phyloP scores from a whole-genome alignment of 2,888 invertebrate species.

The Criorhina ranunculi region DNA sequence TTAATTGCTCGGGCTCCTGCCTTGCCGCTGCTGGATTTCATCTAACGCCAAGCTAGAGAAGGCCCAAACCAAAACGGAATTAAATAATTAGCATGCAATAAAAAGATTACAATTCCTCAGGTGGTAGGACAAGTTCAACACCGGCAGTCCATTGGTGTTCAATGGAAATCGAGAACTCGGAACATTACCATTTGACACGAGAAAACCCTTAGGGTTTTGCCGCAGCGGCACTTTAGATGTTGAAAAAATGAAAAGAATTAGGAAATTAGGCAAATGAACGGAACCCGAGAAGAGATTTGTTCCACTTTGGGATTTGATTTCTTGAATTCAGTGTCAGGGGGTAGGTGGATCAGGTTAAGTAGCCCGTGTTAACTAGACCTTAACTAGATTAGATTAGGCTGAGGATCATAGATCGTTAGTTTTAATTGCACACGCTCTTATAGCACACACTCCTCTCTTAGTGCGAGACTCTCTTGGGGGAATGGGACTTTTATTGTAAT shows the following conservation, averaged over 20 bases:
- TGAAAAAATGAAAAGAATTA: constrained; percentile 30
- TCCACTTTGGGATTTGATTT: constrained; percentile 54
- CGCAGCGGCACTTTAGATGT: constrained; percentile 58
- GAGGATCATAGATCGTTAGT: constrained; percentile 48
- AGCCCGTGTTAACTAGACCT: constrained; percentile 67
- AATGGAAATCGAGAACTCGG: constrained; percentile 62
- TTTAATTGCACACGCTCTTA: constrained; percentile 67
- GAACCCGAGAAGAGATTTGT: constrained; percentile 54
- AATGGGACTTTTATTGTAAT: constrained; percentile 67
- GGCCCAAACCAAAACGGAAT: constrained; percentile 52
- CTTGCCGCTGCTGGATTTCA: constrained; percentile 1
- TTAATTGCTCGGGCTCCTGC: constrained; percentile 57
- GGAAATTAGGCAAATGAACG: constrained; percentile 63
- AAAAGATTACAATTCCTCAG: constrained; percentile 57
- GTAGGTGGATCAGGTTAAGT: constrained; percentile 70
- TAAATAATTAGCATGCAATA: constrained; percentile 63
- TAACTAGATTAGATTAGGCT: constrained; percentile 71
- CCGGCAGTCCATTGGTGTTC: constrained; percentile 61
- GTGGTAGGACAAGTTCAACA: constrained; percentile 36
- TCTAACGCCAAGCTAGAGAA: constrained; percentile 8
- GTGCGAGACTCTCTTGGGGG: constrained; percentile 16
- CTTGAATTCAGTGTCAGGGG: constrained; percentile 36
- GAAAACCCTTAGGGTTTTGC: constrained; percentile 61
- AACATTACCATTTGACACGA: constrained; percentile 69
- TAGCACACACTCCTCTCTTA: constrained; percentile 16